A percentile compares a stretch with the other conserved stretches of the same genome.
Evolutionary conservation across 2,113 vertebrate species (phyloP).

Genomic region (Tursiops truncatus): DNA sequence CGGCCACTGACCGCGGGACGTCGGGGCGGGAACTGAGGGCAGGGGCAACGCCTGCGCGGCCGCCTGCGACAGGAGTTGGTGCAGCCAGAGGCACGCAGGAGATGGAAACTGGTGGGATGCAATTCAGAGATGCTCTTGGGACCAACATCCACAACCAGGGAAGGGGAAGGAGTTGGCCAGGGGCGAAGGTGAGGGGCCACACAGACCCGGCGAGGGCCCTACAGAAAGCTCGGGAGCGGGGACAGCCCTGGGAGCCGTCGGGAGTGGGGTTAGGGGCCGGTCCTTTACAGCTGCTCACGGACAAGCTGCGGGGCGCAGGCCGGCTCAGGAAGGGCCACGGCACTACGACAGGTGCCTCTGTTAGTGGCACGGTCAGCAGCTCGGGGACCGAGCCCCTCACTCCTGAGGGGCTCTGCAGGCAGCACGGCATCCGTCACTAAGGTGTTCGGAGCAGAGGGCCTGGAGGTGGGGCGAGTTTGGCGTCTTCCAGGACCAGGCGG

Average conservation of each 20-base stretch:
- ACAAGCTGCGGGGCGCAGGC: background rate
- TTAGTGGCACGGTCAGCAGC: background rate
- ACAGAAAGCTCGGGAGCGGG: fast-evolving
- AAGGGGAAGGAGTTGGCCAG: background rate
- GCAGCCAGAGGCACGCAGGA: background rate
- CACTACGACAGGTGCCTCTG: background rate
- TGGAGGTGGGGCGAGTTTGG: fast-evolving
- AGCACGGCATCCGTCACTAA: background rate
- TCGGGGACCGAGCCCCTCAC: background rate
- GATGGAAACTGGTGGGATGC: fast-evolving
- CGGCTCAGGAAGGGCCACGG: background rate
- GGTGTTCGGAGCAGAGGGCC: background rate
- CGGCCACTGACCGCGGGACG: fast-evolving
- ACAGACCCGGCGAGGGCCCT: fast-evolving
- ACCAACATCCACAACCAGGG: fast-evolving
- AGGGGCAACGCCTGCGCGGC: background rate
- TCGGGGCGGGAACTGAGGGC: fast-evolving
- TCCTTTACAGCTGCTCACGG: background rate
- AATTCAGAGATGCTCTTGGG: background rate
- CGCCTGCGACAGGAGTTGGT: background rate
- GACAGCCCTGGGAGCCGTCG: background rate
- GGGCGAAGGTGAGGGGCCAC: fast-evolving
- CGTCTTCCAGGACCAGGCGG: background rate
- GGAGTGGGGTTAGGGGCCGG: fast-evolving
- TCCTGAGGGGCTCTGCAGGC: background rate